phyloP scores from a whole-genome alignment of 2,113 vertebrate species.

The Stegastes partitus region DNA sequence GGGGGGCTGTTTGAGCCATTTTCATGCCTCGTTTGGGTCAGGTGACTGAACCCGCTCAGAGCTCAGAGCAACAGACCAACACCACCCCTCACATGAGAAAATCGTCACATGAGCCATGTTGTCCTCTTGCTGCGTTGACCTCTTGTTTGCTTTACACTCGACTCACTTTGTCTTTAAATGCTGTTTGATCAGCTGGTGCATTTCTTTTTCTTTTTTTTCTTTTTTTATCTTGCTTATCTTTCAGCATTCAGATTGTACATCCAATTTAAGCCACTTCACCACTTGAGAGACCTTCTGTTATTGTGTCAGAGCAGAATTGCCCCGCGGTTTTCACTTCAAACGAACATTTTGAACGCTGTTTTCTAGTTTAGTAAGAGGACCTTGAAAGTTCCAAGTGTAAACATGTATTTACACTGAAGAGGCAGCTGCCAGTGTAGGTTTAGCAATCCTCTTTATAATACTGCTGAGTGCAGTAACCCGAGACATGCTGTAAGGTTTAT shows the following conservation, averaged over 20 bases:
- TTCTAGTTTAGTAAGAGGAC: slow-evolving; percentile 4
- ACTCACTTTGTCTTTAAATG: slow-evolving; percentile 3
- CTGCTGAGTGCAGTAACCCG: slow-evolving; percentile 70
- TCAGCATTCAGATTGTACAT: background rate
- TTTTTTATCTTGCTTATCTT: background rate
- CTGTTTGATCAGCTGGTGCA: slow-evolving; percentile 57
- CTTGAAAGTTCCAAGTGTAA: background rate
- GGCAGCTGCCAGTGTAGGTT: slow-evolving; percentile 60
- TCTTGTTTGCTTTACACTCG: slow-evolving; percentile 56
- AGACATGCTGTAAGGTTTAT: slow-evolving; percentile 64
- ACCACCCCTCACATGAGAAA: slow-evolving; percentile 59
- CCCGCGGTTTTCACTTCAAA: background rate
- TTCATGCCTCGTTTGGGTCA: slow-evolving; percentile 37
- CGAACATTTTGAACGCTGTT: background rate
- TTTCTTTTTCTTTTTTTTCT: background rate
- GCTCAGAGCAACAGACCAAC: background rate
- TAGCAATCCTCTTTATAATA: slow-evolving; percentile 66
- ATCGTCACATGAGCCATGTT: slow-evolving; percentile 42
- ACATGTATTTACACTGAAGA: slow-evolving; percentile 35
- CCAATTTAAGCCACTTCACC: background rate
- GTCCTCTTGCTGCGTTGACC: slow-evolving; percentile 9
- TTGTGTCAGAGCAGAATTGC: background rate
- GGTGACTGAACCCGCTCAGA: background rate
- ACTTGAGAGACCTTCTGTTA: background rate
- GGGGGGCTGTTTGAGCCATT: background rate